These are phyloP conservation scores for Ladona fulva DNA, from an alignment of 1,140 invertebrate species.

Conservation along the genomic window DNA sequence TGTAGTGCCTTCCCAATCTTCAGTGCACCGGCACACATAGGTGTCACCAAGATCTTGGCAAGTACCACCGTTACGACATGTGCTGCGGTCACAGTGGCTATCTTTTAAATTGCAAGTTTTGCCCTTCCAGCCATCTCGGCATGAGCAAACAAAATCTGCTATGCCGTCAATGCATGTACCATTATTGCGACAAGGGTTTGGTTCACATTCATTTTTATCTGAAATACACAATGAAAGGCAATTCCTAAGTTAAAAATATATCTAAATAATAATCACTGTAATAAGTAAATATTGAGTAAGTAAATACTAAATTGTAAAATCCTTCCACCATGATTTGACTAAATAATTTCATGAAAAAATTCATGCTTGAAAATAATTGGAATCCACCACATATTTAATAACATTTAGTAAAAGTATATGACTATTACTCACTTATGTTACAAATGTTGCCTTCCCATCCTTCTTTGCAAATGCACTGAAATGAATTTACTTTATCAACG, in stretches of 20 bases:
- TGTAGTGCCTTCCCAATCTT: slow-evolving; percentile 55
- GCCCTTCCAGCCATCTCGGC: slow-evolving; percentile 65
- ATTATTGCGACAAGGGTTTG: slow-evolving; percentile 59
- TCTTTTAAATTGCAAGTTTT: slow-evolving; percentile 58
- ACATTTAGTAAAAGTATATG: neutral
- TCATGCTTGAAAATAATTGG: too few species aligned
- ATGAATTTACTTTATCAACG: slow-evolving; percentile 63
- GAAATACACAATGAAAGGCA: slow-evolving; percentile 51
- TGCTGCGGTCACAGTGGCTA: slow-evolving; percentile 52
- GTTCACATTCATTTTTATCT: slow-evolving; percentile 84
- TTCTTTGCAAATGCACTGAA: slow-evolving; percentile 65
- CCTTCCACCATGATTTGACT: too few species aligned
- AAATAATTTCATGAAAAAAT: too few species aligned
- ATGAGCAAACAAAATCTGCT: slow-evolving; percentile 29
- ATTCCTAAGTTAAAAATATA: too few species aligned
- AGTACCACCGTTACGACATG: slow-evolving; percentile 53
- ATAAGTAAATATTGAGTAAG: too few species aligned
- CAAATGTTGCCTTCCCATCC: slow-evolving; percentile 56
- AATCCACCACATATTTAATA: too few species aligned
- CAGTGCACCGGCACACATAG: slow-evolving; percentile 51
- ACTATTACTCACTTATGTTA: slow-evolving; percentile 44
- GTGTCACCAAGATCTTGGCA: slow-evolving; percentile 55
- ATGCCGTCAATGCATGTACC: slow-evolving; percentile 59
- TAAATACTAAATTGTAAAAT: neutral
- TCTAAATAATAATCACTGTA: too few species aligned